These are phyloP conservation scores for Nycticorax nycticorax DNA, from an alignment of 2,113 vertebrate genomes.

Conservation along the genomic window DNA sequence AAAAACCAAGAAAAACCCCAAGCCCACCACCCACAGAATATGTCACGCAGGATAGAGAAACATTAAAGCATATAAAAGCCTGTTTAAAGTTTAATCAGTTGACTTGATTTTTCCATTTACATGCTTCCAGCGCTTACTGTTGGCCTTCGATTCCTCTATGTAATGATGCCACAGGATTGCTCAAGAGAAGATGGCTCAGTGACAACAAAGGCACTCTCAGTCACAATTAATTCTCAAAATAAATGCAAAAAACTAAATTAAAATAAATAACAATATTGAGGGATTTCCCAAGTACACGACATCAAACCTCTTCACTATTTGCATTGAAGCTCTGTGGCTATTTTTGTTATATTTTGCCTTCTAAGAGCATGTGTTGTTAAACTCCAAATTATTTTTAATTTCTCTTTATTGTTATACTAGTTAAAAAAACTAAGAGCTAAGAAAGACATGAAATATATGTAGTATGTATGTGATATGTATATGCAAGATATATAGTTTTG, in stretches of 20 bases:
- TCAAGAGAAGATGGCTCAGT: conserved; percentile 28
- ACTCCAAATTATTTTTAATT: neutral
- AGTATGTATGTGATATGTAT: rapidly evolving
- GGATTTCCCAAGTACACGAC: neutral
- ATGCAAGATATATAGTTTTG: neutral
- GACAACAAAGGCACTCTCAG: conserved; percentile 4
- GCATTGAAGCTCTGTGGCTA: neutral
- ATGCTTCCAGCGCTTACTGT: conserved; percentile 26
- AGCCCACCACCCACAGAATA: neutral
- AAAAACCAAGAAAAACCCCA: neutral
- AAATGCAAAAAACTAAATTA: conserved; percentile 10
- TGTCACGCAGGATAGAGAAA: conserved; percentile 11
- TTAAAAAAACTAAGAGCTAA: neutral
- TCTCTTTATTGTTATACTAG: neutral
- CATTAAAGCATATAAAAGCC: neutral
- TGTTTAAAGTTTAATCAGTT: conserved; percentile 52
- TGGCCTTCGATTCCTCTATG: conserved; percentile 34
- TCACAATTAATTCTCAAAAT: conserved; percentile 27
- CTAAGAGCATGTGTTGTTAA: neutral
- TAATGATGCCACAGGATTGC: conserved; percentile 16
- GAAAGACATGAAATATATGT: neutral
- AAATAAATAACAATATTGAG: neutral
- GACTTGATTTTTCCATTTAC: conserved; percentile 62
- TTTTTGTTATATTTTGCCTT: neutral
- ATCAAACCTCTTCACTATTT: neutral